Conservation (phyloP, 2,888 invertebrate genomes). For the Cenopis cana region DNA sequence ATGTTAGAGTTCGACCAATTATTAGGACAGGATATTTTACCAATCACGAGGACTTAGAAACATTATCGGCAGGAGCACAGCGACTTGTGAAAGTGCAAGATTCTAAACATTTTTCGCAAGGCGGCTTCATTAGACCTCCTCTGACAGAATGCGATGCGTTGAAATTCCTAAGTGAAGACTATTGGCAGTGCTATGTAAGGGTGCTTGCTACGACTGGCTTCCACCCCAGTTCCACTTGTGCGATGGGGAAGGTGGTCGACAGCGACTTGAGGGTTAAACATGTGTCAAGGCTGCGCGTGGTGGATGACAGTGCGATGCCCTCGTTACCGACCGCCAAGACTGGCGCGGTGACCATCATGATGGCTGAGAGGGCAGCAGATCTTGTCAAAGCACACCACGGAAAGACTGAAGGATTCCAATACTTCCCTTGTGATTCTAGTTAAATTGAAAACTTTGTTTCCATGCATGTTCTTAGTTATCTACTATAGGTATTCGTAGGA, state of each 20-base stretch:
- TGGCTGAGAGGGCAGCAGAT: conserved; percentile 48
- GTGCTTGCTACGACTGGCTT: conserved; percentile 82
- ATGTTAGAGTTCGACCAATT: conserved; percentile 27
- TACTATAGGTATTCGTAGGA: too few species aligned
- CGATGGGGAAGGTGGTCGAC: conserved; percentile 45
- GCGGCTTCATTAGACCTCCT: conserved; percentile 15
- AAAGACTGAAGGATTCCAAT: not conserved
- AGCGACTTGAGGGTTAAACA: conserved; percentile 43
- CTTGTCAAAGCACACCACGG: conserved; percentile 42
- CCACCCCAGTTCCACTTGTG: conserved; percentile 67
- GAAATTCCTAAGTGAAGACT: conserved; percentile 75
- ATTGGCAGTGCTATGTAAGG: conserved; percentile 84
- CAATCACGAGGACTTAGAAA: conserved; percentile 32
- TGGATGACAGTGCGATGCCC: conserved; percentile 47
- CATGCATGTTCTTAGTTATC: too few species aligned
- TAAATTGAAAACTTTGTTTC: not conserved
- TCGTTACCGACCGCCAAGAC: conserved; percentile 45
- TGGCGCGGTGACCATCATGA: conserved; percentile 46
- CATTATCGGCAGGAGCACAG: conserved; percentile 12
- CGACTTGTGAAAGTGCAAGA: not conserved
- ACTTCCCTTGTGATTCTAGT: not conserved
- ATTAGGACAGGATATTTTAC: conserved; percentile 33
- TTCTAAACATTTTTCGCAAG: conserved; percentile 22
- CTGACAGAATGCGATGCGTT: conserved; percentile 74
- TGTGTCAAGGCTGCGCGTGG: conserved; percentile 45